Percentiles rank a stretch among this genome's conserved stretches.
Conservation (phyloP, 2,888 invertebrate species). For the Drosophila paranaensis region DNA sequence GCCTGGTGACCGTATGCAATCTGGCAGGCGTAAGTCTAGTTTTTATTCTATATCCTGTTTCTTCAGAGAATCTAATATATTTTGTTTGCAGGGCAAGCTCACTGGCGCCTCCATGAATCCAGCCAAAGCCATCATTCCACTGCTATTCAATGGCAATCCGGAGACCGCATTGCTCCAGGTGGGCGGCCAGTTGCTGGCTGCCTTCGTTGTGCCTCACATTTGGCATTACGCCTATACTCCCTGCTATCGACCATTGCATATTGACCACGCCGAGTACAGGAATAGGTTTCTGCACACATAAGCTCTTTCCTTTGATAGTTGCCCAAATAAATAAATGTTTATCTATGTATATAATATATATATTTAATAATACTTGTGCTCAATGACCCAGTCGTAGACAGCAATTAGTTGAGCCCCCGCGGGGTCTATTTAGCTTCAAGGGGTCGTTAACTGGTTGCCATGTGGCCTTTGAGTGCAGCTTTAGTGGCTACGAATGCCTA, state of each 20-base stretch:
- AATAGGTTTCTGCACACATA: constrained; percentile 25
- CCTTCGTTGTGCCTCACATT: constrained; percentile 81
- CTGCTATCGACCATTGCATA: constrained; percentile 14
- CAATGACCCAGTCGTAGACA: no score
- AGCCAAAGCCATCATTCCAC: constrained; percentile 88
- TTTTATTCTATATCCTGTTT: no score
- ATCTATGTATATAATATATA: neutral
- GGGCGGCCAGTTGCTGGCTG: constrained; percentile 86
- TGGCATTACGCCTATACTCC: constrained; percentile 78
- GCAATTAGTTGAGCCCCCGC: constrained; percentile 18
- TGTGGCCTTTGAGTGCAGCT: constrained; percentile 10
- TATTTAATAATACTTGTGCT: no score
- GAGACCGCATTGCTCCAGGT: constrained; percentile 88
- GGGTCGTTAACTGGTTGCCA: constrained; percentile 16
- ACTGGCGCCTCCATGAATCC: constrained; percentile 90
- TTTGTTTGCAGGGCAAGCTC: constrained; percentile 43
- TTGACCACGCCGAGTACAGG: constrained; percentile 1
- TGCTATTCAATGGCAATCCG: constrained; percentile 89
- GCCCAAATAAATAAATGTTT: constrained; percentile 1
- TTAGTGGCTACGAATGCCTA: constrained; percentile 7
- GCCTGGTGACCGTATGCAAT: constrained; percentile 54
- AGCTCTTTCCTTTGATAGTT: constrained; percentile 1
- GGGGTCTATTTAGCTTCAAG: neutral
- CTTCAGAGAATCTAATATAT: neutral
- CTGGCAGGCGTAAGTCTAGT: constrained; percentile 57